These are phyloP conservation scores for Drosophila nigricruria DNA, from an alignment of 2,888 invertebrate genomes.

Conservation along the genomic window DNA sequence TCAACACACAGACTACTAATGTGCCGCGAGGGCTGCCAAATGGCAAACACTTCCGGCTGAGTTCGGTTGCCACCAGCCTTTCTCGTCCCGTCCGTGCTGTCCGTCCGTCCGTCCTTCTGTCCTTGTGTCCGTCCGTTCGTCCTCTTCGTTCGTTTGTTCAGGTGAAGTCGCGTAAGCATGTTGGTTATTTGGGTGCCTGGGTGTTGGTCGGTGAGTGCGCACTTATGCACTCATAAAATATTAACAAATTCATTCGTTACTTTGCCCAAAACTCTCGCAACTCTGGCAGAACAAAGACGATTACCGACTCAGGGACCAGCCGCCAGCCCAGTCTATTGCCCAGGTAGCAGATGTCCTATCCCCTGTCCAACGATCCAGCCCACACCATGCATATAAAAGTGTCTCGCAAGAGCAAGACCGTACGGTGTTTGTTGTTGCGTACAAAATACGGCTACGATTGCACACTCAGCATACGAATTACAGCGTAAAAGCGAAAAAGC, in stretches of 20 bases:
- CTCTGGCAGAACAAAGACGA: slow-evolving; percentile 75
- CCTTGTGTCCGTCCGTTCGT: background rate
- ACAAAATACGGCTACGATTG: slow-evolving; percentile 77
- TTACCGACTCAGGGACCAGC: slow-evolving; percentile 51
- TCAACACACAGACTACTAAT: slow-evolving; percentile 83
- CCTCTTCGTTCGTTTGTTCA: slow-evolving; percentile 17
- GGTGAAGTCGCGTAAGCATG: slow-evolving; percentile 24
- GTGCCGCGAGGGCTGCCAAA: slow-evolving; percentile 83
- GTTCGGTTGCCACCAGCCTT: slow-evolving; percentile 25
- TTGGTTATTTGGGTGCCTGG: slow-evolving; percentile 27
- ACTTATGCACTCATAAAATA: slow-evolving; percentile 84
- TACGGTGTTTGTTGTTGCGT: slow-evolving; percentile 44
- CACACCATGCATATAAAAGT: slow-evolving; percentile 71
- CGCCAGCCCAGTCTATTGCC: slow-evolving; percentile 38
- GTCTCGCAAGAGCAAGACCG: slow-evolving; percentile 60
- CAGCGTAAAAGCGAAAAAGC: slow-evolving; percentile 75
- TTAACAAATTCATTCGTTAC: slow-evolving; percentile 84
- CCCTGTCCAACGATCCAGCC: slow-evolving; percentile 16
- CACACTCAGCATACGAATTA: slow-evolving; percentile 81
- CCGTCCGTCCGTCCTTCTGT: background rate
- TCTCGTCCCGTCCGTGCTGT: background rate
- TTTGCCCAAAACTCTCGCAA: slow-evolving; percentile 75
- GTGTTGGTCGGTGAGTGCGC: slow-evolving; percentile 68
- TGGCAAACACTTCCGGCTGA: slow-evolving; percentile 73
- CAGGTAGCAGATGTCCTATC: slow-evolving; percentile 61